These are phyloP conservation scores for Echinarachnius parma DNA, from an alignment of 53 echinoderm and acorn worm genomes.

Conservation along the genomic window DNA sequence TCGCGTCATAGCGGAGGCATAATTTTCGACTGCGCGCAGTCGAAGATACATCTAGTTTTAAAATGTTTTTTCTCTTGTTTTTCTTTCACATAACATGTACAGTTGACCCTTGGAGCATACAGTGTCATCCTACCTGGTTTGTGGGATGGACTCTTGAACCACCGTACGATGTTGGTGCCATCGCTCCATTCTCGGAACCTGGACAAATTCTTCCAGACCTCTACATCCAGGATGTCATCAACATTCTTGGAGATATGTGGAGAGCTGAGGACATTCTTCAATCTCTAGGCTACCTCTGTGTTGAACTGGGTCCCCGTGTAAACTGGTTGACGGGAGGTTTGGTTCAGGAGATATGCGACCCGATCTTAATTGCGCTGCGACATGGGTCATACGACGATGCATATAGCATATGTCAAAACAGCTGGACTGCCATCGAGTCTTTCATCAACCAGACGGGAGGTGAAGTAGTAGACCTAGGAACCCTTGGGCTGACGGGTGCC, in stretches of 20 bases:
- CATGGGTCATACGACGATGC: constrained; percentile 21
- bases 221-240: constrained; percentile 12
- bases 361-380: constrained; percentile 15
- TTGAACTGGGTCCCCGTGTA: constrained; percentile 13
- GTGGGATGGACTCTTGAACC: constrained; percentile 15
- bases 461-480: not conserved
- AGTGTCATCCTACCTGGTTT: too few relatives aligned
- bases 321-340: constrained; percentile 10
- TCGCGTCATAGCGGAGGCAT: too few relatives aligned
- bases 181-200: constrained; percentile 7
- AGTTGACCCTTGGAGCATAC: too few relatives aligned
- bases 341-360: constrained; percentile 14
- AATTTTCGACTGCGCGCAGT: too few relatives aligned
- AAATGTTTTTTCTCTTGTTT: too few relatives aligned
- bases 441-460: not conserved
- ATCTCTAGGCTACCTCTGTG: constrained; percentile 16
- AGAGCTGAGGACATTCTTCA: constrained; percentile 28
- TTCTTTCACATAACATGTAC: too few relatives aligned
- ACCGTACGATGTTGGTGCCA: constrained; percentile 4
- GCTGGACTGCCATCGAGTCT: constrained; percentile 1
- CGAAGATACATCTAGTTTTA: too few relatives aligned
- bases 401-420: not conserved
- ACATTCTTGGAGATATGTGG: constrained; percentile 2
- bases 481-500: not conserved
- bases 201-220: constrained; percentile 26